These are phyloP conservation scores for Sinocyclocheilus anophthalmus DNA, from an alignment of 2,113 vertebrate genomes.

Conservation along the genomic window DNA sequence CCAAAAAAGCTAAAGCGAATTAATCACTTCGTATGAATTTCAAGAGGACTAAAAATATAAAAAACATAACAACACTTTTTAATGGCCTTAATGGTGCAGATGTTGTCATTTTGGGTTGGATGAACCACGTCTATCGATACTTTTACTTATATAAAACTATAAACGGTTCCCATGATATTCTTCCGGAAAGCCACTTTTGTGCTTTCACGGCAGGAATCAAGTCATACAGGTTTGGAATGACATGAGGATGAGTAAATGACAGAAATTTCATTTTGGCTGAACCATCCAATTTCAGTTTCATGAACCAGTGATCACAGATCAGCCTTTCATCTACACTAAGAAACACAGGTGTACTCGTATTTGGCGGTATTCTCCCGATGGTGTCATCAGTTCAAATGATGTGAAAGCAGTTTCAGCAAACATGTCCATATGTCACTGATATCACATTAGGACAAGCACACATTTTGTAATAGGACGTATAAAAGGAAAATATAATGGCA, in stretches of 20 bases:
- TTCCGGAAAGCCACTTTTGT: not conserved
- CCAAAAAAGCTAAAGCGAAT: not conserved
- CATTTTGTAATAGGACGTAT: not conserved
- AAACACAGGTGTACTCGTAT: not conserved
- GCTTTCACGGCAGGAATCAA: not conserved
- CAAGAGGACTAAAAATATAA: not conserved
- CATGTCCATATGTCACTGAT: conserved; percentile 11
- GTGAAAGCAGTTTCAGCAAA: not conserved
- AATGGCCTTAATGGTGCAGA: not conserved
- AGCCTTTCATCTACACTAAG: not conserved
- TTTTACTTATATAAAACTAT: not conserved
- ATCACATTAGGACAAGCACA: not conserved
- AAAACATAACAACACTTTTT: not conserved
- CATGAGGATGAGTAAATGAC: not conserved
- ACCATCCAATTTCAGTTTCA: not conserved
- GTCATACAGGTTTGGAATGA: not conserved
- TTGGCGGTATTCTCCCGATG: not conserved
- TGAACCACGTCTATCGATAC: not conserved
- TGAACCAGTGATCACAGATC: conserved; percentile 13
- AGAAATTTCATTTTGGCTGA: conserved; percentile 1
- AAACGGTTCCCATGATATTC: not conserved
- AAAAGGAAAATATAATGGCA: conserved; percentile 19
- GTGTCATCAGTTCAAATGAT: conserved; percentile 12
- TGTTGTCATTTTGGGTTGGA: not conserved
- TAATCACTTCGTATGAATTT: not conserved